Evolutionary conservation across 2,888 invertebrate genomes (phyloP).

Genomic region (Archaeoteleia sp.): DNA sequence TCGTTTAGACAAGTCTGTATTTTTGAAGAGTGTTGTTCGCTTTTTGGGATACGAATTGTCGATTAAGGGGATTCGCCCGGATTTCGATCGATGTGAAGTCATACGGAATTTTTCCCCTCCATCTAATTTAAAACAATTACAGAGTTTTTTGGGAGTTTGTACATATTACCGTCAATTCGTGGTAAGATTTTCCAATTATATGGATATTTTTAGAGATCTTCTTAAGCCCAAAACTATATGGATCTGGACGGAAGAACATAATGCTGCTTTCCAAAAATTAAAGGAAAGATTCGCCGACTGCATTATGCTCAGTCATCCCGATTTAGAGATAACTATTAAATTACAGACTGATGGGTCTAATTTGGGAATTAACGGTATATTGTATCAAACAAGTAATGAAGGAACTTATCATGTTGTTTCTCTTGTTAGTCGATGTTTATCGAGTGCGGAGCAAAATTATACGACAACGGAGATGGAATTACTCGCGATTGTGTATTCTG

Average conservation of each 20-base stretch:
- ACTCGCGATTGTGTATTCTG: slow-evolving; percentile 54
- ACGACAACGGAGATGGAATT: slow-evolving; percentile 59
- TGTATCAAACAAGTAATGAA: slow-evolving; percentile 44
- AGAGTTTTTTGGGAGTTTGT: slow-evolving; percentile 44
- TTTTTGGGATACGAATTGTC: slow-evolving; percentile 25
- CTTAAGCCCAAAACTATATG: slow-evolving; percentile 11
- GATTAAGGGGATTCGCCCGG: slow-evolving; percentile 7
- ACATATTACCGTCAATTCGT: slow-evolving; percentile 28
- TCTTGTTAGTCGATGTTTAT: slow-evolving; percentile 54
- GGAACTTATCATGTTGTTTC: slow-evolving; percentile 42
- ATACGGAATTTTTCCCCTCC: slow-evolving; percentile 55
- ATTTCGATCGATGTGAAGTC: slow-evolving; percentile 38
- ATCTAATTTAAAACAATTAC: slow-evolving; percentile 53
- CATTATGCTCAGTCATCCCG: slow-evolving; percentile 8
- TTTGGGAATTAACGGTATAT: slow-evolving; percentile 45
- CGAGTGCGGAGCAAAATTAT: slow-evolving; percentile 51
- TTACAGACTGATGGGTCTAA: slow-evolving; percentile 36
- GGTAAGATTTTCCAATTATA: slow-evolving; percentile 7
- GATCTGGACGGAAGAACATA: slow-evolving; percentile 17
- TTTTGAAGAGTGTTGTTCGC: slow-evolving; percentile 24
- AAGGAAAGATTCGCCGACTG: slow-evolving; percentile 14
- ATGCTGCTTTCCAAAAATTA: slow-evolving; percentile 12
- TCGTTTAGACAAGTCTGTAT: slow-evolving; percentile 55
- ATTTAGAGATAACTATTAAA: neutral
- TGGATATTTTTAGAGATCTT: slow-evolving; percentile 23